Conservation (phyloP, 2,888 invertebrate species). For the Cataglyphis albicans region DNA sequence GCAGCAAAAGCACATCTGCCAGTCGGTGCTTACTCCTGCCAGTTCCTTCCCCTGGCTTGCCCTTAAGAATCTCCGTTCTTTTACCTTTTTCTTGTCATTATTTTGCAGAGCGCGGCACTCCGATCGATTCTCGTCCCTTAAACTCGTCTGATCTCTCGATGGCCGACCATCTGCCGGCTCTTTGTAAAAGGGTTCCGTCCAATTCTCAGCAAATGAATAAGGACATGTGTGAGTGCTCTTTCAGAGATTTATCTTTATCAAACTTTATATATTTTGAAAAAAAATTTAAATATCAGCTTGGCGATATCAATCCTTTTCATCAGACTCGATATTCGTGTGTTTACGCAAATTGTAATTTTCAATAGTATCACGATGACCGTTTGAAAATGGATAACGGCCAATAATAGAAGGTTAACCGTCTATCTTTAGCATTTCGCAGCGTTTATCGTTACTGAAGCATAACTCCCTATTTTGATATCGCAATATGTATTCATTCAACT, state of each 20-base stretch:
- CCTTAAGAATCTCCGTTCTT: constrained; percentile 50
- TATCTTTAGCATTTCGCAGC: constrained; percentile 30
- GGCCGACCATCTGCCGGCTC: constrained; percentile 39
- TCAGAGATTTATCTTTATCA: background rate
- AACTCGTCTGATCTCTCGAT: constrained; percentile 38
- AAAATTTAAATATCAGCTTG: background rate
- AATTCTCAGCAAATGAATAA: background rate
- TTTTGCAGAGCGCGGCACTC: constrained; percentile 56
- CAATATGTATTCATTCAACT: constrained; percentile 2
- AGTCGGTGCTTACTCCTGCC: constrained; percentile 68
- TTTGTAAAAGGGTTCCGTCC: constrained; percentile 23
- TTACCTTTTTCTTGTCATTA: constrained; percentile 63
- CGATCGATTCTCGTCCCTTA: constrained; percentile 49
- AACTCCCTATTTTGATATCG: background rate
- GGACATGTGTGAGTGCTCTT: background rate
- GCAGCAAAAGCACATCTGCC: constrained; percentile 54
- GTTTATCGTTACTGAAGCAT: constrained; percentile 20
- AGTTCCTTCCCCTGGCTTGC: constrained; percentile 49
- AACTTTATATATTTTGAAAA: background rate
- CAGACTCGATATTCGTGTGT: background rate
- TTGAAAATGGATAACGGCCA: constrained; percentile 19
- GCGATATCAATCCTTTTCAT: background rate
- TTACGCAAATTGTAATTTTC: background rate
- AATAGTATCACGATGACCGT: background rate
- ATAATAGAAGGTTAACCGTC: constrained; percentile 14